phyloP scores from a whole-genome alignment of 1,140 invertebrate genomes.

The Nomia melanderi region DNA sequence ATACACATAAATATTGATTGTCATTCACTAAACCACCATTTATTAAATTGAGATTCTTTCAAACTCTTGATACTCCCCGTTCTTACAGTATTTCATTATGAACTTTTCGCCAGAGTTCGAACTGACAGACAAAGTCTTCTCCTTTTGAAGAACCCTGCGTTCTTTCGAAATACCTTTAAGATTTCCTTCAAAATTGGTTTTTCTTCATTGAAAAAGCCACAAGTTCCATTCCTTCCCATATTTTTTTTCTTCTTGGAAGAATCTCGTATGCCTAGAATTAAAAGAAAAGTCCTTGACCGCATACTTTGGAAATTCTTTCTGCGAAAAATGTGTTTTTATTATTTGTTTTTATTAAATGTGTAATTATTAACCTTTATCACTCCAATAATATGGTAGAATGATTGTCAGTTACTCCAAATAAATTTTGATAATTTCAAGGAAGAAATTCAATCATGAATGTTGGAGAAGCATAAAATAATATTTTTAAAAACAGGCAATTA shows the following conservation, averaged over 20 bases:
- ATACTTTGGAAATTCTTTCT: too few relatives aligned
- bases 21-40: conserved; percentile 19
- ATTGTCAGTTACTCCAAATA: too few relatives aligned
- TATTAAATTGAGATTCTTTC: conserved; percentile 21
- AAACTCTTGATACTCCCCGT: conserved; percentile 12
- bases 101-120: conserved; percentile 21
- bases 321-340: too few relatives aligned
- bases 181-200: conserved; percentile 22
- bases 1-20: too few relatives aligned
- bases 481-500: too few relatives aligned
- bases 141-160: background rate
- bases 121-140: background rate
- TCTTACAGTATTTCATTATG: conserved; percentile 26
- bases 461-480: too few relatives aligned
- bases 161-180: conserved; percentile 26
- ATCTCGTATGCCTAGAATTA: background rate
- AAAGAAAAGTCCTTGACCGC: background rate
- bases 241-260: background rate
- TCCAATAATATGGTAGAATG: too few relatives aligned
- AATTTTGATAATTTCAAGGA: too few relatives aligned
- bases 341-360: too few relatives aligned
- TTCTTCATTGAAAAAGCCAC: background rate
- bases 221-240: background rate
- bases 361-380: too few relatives aligned
- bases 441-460: too few relatives aligned